A percentile compares a stretch with the other conserved stretches of the same genome.
Conservation (phyloP, 2,113 vertebrate genomes). For the Capreolus pygargus region DNA sequence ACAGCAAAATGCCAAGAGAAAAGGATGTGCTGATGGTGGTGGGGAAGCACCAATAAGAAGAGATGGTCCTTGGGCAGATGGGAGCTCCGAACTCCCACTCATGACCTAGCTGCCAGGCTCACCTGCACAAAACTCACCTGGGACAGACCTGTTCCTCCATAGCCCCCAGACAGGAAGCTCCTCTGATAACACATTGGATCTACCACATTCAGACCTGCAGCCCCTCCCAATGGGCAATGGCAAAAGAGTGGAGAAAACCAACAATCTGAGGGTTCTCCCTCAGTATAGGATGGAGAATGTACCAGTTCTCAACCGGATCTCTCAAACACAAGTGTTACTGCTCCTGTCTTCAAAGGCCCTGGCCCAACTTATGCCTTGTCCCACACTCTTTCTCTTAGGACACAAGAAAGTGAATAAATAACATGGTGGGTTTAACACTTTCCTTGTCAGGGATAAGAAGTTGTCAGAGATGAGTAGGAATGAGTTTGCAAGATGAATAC, state of each 20-base stretch:
- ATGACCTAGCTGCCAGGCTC: background rate
- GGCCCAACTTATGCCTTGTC: background rate
- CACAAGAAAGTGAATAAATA: background rate
- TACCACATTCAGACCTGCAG: background rate
- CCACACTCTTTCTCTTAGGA: background rate
- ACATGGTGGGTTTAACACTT: background rate
- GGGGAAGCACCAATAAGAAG: background rate
- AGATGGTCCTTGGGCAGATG: background rate
- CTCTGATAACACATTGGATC: background rate
- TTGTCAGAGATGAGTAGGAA: background rate
- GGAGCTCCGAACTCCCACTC: background rate
- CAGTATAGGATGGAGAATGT: background rate
- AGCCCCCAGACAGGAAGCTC: background rate
- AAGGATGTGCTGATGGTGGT: background rate
- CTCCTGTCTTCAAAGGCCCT: background rate
- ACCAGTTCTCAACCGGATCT: background rate
- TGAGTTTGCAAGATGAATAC: background rate
- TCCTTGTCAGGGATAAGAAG: background rate
- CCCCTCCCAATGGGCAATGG: background rate
- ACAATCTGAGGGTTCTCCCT: background rate
- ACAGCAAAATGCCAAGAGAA: background rate
- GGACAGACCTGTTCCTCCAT: background rate
- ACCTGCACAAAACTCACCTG: too few species aligned
- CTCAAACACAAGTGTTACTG: background rate
- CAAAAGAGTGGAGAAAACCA: background rate